Evolutionary conservation across 2,888 invertebrate genomes (phyloP).

Genomic region (Drosophila nigritarsus): DNA sequence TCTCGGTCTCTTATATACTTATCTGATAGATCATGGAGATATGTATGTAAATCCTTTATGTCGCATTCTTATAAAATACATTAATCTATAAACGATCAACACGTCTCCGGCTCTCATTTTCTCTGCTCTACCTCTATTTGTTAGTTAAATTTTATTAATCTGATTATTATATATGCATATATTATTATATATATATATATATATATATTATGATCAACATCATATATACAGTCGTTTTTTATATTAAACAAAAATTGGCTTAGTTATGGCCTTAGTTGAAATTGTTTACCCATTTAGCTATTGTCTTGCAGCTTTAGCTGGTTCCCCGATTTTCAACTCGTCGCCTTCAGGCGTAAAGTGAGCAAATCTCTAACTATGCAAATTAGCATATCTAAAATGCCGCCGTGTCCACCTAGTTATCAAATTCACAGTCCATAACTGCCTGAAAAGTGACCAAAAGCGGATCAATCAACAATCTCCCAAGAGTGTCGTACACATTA

Average conservation of each 20-base stretch:
- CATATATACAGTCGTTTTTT: not conserved
- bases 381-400: not conserved
- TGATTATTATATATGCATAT: not conserved
- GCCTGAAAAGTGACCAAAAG: constrained; percentile 7
- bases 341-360: not conserved
- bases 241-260: not conserved
- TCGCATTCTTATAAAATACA: too few species aligned
- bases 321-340: not conserved
- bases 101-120: not conserved
- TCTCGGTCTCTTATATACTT: not conserved
- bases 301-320: not conserved
- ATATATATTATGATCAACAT: too few species aligned
- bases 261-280: not conserved
- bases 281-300: not conserved
- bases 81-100: not conserved
- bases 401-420: not conserved
- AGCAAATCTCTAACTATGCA: not conserved
- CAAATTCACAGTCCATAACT: not conserved
- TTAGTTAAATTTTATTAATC: not conserved
- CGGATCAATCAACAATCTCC: constrained; percentile 29
- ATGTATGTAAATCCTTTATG: not conserved
- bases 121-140: not conserved
- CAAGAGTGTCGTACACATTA: constrained; percentile 23
- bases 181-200: not conserved
- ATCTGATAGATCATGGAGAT: not conserved